Conservation (phyloP, 2,797 vertebrate genomes). For the Scomberomorus guttatus region DNA sequence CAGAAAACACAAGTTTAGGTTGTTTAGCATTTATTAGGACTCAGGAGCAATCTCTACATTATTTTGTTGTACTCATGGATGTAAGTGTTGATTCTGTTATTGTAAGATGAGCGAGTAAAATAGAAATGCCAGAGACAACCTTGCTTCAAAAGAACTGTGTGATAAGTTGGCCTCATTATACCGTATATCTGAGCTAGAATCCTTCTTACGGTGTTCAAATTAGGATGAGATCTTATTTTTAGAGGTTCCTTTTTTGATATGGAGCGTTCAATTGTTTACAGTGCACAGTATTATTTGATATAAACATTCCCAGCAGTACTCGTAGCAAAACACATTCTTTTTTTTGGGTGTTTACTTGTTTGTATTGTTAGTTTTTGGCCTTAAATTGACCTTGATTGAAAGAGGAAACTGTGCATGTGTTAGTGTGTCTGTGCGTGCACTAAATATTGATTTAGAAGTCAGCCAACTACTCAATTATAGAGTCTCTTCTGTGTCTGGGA, state of each 20-base stretch:
- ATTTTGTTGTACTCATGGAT: slow-evolving; percentile 58
- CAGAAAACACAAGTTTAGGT: slow-evolving; percentile 51
- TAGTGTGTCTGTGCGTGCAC: neutral
- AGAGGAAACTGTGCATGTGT: neutral
- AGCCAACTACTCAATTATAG: slow-evolving; percentile 27
- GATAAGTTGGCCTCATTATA: slow-evolving; percentile 38
- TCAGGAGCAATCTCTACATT: slow-evolving; percentile 33
- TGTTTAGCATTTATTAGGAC: slow-evolving; percentile 45
- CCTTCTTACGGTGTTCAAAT: slow-evolving; percentile 41
- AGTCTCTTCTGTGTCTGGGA: slow-evolving; percentile 26
- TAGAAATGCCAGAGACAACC: slow-evolving; percentile 14
- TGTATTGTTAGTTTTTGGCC: neutral
- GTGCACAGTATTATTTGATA: neutral
- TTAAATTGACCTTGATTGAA: slow-evolving; percentile 25
- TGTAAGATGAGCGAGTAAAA: slow-evolving; percentile 22
- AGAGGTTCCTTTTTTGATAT: neutral
- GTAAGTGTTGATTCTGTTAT: slow-evolving; percentile 28
- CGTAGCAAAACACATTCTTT: neutral
- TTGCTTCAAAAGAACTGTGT: slow-evolving; percentile 9
- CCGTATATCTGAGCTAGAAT: slow-evolving; percentile 17
- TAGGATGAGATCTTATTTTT: neutral
- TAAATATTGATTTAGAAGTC: slow-evolving; percentile 32
- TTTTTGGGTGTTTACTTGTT: neutral
- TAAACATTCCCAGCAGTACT: neutral
- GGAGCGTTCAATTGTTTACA: neutral